Evolutionary conservation across 2,113 vertebrate species (phyloP), one percentile per base, ranked within the genome.

Genomic region (Rhynchomys soricoides): DNA sequence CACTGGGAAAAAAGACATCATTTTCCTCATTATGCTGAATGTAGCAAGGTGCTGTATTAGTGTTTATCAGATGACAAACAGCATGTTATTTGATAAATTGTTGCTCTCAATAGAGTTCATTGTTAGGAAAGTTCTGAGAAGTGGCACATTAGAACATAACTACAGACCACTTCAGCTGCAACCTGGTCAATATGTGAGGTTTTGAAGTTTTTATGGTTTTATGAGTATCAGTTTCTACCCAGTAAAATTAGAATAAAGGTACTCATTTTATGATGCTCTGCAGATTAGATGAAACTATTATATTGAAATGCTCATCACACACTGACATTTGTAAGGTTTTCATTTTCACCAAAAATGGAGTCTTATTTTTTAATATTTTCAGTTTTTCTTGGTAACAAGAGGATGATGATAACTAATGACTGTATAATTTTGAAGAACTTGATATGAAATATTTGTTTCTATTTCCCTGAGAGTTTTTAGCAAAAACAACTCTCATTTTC

Each of bases 101-200:
- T 24, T 86, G 50, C 31, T 87, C 52, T 90, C 79, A 10, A 66
- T 64, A 55, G 77, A 89, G 29, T 79, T 90, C 71, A 90, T 52
- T 70, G 31, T 4, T 91, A 86, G 59, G 74, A 90, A 91, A 95
- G 68, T 89, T 66, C 22, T 66, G 22, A 50, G 73, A 83, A 91
- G 70, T 50, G 45, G 16, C 7, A 86, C 64, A 52, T 21, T 68
- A 17, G 64, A 88, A 50, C 74, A 77, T 79, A 68, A 70, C 21
- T 50, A 11, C 86, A 92, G 29, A n/a, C 12, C 24, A 43, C 31
- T 8, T 8, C 40, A 17, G 43, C 10, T 57, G 22, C 19, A 55
- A 66, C 29, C 3, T 19, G 55, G 77, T 85, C 8, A 24, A 78
- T 52, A 1, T 50, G 19, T 12, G 19, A 95, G 26, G 17, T 74